Evolutionary conservation across 2,113 vertebrate genomes (phyloP).

Genomic region (Anhinga anhinga): DNA sequence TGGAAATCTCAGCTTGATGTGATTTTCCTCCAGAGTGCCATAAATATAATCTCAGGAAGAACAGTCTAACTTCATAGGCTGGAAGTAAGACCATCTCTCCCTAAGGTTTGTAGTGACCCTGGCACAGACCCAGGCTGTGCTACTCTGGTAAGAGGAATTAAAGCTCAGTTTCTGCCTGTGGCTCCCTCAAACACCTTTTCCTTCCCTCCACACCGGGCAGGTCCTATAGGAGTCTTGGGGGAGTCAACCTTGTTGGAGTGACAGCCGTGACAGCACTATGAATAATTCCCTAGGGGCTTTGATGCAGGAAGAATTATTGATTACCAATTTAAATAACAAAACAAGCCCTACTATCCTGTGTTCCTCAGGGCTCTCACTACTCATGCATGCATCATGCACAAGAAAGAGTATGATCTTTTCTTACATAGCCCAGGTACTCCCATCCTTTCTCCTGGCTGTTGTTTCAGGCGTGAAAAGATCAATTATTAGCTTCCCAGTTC

Average conservation of each 20-base stretch:
- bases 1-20: neutral
- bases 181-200: neutral
- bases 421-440: neutral
- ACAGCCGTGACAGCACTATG: neutral
- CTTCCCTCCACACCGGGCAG: neutral
- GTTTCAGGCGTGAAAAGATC: neutral
- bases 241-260: neutral
- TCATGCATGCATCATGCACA: neutral
- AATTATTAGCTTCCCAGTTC: neutral
- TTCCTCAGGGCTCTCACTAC: neutral
- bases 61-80: fast-evolving
- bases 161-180: neutral
- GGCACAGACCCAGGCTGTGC: neutral
- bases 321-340: neutral
- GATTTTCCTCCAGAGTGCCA: neutral
- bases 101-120: neutral
- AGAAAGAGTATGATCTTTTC: neutral
- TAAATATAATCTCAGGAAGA: neutral
- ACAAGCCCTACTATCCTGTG: neutral
- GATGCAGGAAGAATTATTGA: neutral
- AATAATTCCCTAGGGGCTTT: neutral
- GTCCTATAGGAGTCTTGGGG: neutral
- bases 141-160: neutral
- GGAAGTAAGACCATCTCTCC: neutral
- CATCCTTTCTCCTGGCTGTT: neutral